A percentile compares a stretch with the other conserved stretches of the same genome.
phyloP scores from a whole-genome alignment of 2,797 vertebrate genomes.

The Siniperca scherzeri region DNA sequence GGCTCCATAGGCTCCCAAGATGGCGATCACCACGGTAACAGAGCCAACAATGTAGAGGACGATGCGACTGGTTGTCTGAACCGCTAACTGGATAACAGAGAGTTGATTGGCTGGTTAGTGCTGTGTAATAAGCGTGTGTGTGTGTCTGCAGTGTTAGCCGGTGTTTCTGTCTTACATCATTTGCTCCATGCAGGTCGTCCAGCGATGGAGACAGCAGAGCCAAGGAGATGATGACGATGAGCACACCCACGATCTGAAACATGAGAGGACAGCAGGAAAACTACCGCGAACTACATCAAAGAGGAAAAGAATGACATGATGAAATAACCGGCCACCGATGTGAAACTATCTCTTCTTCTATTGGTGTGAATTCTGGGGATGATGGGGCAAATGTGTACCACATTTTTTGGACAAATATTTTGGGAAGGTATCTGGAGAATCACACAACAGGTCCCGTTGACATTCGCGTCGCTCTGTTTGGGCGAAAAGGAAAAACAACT shows the following conservation, averaged over 20 bases:
- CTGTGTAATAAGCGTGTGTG: neutral
- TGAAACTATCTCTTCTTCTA: too few relatives aligned
- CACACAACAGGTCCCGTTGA: too few relatives aligned
- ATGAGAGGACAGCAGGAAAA: neutral
- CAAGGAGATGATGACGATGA: conserved; percentile 4
- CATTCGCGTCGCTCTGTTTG: too few relatives aligned
- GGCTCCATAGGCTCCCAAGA: conserved; percentile 48
- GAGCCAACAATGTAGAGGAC: conserved; percentile 3
- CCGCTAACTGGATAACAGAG: conserved; percentile 16
- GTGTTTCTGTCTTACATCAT: conserved; percentile 2
- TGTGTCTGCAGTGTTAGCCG: neutral
- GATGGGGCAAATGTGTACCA: too few relatives aligned
- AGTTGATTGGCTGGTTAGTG: neutral
- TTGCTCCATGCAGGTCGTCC: neutral
- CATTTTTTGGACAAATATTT: too few relatives aligned
- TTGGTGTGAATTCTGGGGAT: neutral
- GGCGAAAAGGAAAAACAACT: too few relatives aligned
- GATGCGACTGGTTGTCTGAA: neutral
- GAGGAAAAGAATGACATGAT: too few relatives aligned
- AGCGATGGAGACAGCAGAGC: neutral
- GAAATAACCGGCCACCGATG: too few relatives aligned
- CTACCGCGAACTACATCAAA: too few relatives aligned
- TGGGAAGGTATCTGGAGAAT: too few relatives aligned
- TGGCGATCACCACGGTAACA: conserved; percentile 32
- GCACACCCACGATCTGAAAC: conserved; percentile 36